These are phyloP conservation scores for Hylaeus anthracinus DNA, from an alignment of 1,140 invertebrate species.

Conservation along the genomic window DNA sequence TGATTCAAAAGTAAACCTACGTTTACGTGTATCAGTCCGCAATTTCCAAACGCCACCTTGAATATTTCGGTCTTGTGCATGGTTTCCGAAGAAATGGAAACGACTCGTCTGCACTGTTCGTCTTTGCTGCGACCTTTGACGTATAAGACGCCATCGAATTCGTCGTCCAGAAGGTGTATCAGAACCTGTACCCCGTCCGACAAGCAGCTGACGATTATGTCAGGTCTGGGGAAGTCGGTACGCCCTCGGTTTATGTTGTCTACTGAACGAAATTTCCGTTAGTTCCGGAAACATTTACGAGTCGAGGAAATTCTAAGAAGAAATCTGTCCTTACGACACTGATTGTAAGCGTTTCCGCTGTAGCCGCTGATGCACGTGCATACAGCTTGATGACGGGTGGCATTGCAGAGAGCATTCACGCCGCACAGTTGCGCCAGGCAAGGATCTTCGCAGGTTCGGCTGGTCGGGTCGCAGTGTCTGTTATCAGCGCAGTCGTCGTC, in stretches of 20 bases:
- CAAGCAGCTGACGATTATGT: conserved; percentile 93
- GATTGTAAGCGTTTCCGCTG: conserved; percentile 85
- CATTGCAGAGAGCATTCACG: conserved; percentile 89
- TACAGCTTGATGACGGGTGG: conserved; percentile 87
- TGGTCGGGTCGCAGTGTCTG: conserved; percentile 86
- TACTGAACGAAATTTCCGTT: conserved; percentile 49
- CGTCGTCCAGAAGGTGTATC: conserved; percentile 88
- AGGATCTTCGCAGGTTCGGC: conserved; percentile 88
- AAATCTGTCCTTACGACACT: conserved; percentile 82
- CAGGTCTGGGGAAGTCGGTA: conserved; percentile 92
- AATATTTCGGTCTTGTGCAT: conserved; percentile 87
- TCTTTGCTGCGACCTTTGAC: conserved; percentile 97
- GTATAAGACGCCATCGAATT: conserved; percentile 95
- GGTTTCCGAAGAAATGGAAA: conserved; percentile 86
- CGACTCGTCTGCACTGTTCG: conserved; percentile 91
- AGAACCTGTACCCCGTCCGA: conserved; percentile 95
- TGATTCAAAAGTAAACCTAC: conserved; percentile 81
- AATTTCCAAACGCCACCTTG: conserved; percentile 95
- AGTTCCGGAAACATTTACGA: neutral
- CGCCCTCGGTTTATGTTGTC: conserved; percentile 81
- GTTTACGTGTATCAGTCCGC: conserved; percentile 94
- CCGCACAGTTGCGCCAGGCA: conserved; percentile 88
- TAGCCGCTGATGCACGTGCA: conserved; percentile 89
- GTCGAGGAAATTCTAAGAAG: conserved; percentile 16
- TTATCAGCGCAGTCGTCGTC: conserved; percentile 90